Conservation (phyloP, 1,140 invertebrate species). For the Asbolus verrucosus region DNA sequence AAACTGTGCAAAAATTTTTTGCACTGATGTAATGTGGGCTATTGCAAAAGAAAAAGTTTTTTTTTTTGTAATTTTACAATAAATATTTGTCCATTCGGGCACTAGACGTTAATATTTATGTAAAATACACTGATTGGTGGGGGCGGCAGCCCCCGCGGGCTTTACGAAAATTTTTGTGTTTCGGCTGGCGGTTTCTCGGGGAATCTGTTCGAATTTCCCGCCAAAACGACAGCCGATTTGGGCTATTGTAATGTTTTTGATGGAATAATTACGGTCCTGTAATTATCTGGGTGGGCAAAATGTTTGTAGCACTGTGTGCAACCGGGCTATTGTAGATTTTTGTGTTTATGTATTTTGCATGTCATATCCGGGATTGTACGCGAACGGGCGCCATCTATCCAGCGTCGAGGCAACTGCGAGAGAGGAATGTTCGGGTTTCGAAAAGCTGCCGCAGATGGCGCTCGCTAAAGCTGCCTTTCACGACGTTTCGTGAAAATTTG, state of each 20-base stretch:
- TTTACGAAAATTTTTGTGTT: no score
- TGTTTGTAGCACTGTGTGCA: conserved; percentile 65
- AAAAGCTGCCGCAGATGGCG: background rate
- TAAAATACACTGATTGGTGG: conserved; percentile 60
- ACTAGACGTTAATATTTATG: conserved; percentile 64
- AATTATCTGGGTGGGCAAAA: conserved; percentile 63
- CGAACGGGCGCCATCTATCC: conserved; percentile 20
- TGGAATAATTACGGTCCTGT: conserved; percentile 51
- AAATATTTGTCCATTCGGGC: conserved; percentile 66
- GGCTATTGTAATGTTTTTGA: conserved; percentile 63
- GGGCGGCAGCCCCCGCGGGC: conserved; percentile 36
- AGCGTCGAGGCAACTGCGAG: background rate
- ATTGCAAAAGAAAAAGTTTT: conserved; percentile 59
- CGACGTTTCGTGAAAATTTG: conserved; percentile 51
- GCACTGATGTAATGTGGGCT: conserved; percentile 53
- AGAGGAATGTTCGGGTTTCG: background rate
- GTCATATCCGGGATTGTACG: conserved; percentile 48
- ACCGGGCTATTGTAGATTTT: conserved; percentile 64
- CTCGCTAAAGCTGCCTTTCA: conserved; percentile 42
- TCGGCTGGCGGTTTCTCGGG: no score
- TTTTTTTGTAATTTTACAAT: conserved; percentile 65
- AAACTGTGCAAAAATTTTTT: conserved; percentile 18
- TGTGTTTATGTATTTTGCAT: conserved; percentile 55
- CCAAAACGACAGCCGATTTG: no score
- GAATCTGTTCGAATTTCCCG: no score